Percentiles rank a stretch among this genome's conserved stretches.
Conservation (phyloP, 2,113 vertebrate species). For the Chrysemys picta region DNA sequence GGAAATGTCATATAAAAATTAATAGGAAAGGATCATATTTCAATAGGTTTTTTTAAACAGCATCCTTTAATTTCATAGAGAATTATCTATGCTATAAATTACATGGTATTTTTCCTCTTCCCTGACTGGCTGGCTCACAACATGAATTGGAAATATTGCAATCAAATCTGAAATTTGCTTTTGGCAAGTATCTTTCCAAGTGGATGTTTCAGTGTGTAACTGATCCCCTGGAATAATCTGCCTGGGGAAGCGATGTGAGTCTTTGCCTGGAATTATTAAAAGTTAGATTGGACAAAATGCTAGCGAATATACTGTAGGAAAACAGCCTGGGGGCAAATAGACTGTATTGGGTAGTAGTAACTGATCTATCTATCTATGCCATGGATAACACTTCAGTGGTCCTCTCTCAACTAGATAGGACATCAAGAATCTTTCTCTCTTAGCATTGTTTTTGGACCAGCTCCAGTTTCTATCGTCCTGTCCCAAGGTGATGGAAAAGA, state of each 20-base stretch:
- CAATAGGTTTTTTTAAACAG: not conserved
- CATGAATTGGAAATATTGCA: not conserved
- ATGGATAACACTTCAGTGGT: not conserved
- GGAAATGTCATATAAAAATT: not conserved
- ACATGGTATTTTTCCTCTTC: not conserved
- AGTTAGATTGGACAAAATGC: not conserved
- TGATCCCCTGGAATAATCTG: not conserved
- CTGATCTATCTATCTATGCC: not conserved
- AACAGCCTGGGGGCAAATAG: not conserved
- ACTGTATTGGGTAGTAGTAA: rapidly evolving
- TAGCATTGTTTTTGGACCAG: not conserved
- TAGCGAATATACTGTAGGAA: too few relatives aligned
- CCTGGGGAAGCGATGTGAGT: not conserved
- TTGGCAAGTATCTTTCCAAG: not conserved
- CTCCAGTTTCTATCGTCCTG: not conserved
- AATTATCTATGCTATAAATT: not conserved
- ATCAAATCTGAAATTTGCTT: not conserved
- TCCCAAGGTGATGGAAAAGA: rapidly evolving
- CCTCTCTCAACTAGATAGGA: not conserved
- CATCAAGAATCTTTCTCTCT: not conserved
- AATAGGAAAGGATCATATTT: not conserved
- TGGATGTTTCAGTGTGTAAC: not conserved
- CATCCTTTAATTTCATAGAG: not conserved
- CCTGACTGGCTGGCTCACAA: not conserved
- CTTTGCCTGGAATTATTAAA: not conserved